phyloP scores from a whole-genome alignment of 2,888 invertebrate species.

The Drosophila flavopinicola region DNA sequence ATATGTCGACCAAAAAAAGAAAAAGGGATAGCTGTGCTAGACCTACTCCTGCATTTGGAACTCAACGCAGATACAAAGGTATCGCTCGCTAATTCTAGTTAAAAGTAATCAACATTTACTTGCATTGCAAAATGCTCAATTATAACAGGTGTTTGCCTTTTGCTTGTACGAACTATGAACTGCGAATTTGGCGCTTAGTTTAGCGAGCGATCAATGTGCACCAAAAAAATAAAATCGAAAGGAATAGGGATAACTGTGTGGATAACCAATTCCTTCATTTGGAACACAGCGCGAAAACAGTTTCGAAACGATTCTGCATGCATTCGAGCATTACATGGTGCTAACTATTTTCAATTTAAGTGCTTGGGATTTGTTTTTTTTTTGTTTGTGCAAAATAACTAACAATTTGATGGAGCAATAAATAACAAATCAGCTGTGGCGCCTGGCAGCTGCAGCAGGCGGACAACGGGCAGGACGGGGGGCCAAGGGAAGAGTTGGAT shows the following conservation, averaged over 20 bases:
- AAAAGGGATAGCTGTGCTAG: not conserved
- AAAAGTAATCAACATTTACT: too few relatives aligned
- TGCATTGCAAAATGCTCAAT: not conserved
- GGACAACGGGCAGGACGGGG: not conserved
- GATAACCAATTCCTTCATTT: not conserved
- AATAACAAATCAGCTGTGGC: conserved; percentile 55
- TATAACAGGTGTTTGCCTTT: too few relatives aligned
- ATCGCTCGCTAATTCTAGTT: not conserved
- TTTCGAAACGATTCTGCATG: conserved; percentile 1
- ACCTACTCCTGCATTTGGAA: not conserved
- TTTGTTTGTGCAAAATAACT: conserved; percentile 50
- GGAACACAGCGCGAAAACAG: conserved; percentile 5
- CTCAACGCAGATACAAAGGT: conserved; percentile 7
- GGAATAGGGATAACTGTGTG: not conserved
- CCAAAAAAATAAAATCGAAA: not conserved
- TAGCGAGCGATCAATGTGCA: not conserved
- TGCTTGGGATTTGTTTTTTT: not conserved
- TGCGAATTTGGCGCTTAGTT: not conserved
- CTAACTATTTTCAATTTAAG: conserved; percentile 12
- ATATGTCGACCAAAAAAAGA: not conserved
- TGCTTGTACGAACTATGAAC: too few relatives aligned
- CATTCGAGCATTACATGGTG: conserved; percentile 9
- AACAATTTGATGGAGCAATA: conserved; percentile 57
- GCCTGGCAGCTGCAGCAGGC: not conserved
- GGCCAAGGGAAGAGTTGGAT: not conserved